A percentile compares a stretch with the other conserved stretches of the same genome.
Conservation (phyloP, 1,140 invertebrate species). For the Bombus turneri region DNA sequence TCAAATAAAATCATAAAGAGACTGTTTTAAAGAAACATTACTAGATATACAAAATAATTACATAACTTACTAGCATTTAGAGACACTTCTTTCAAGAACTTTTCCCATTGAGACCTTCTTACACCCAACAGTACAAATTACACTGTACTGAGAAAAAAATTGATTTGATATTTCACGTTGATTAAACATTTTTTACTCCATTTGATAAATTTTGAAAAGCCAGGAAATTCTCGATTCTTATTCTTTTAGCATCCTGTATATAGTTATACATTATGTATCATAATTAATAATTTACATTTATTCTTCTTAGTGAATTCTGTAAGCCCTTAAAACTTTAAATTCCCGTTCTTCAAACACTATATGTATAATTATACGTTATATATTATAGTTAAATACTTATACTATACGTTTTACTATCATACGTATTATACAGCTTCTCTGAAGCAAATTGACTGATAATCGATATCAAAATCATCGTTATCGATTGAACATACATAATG, state of each 20-base stretch:
- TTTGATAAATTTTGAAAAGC: not conserved
- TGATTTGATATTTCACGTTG: not conserved
- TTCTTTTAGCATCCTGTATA: too few species aligned
- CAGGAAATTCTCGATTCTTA: too few species aligned
- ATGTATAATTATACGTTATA: not conserved
- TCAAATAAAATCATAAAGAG: not conserved
- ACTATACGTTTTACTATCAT: not conserved
- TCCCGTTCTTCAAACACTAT: not conserved
- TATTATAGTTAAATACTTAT: not conserved
- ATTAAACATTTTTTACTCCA: not conserved
- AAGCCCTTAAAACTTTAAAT: not conserved
- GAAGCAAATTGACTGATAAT: not conserved
- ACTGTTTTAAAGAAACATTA: not conserved
- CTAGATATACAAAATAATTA: not conserved
- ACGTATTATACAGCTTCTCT: too few species aligned
- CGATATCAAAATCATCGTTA: slow-evolving; percentile 4
- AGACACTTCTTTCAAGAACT: too few species aligned
- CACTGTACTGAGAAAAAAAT: not conserved
- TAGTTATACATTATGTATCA: too few species aligned
- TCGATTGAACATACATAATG: not conserved
- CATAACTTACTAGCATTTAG: not conserved
- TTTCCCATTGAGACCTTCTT: too few species aligned
- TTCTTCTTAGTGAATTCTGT: not conserved
- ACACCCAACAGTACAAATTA: not conserved
- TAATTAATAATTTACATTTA: too few species aligned